Evolutionary conservation across 2,113 vertebrate species (phyloP), one percentile per base, ranked within the genome.

Genomic region (Abramis brama): DNA sequence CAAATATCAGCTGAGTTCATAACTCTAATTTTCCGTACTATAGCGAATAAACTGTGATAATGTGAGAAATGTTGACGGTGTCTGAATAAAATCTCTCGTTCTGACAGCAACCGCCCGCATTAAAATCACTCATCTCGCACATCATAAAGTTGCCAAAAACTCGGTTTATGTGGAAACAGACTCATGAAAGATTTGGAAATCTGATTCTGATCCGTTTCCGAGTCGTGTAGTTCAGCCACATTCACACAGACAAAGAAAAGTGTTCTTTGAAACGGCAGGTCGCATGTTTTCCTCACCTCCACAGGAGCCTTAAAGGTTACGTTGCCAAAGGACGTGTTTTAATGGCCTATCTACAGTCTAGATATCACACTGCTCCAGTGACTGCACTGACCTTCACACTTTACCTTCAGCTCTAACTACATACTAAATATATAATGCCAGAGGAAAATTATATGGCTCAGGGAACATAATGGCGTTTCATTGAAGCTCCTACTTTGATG

Each of bases 251-350:
- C 86, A 78, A 5, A 57, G 25, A 19, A 90, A 92, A 92, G 90
- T 80, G 86, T 88, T 90, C 87, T 91, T 52, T 87, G 50, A 60
- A 87, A 85, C 92, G 89, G 87, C 89, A 83, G 91, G 93, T 92
- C 91, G 90, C 86, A 85, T 91, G 86, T 71, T 82, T 87, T 88
- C 92, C 91, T 93, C 92, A 91, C 91, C 93, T 91, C 87, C 15
- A 86, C 86, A 76, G 86, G 79, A 87, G 57, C 79, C 55, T 84
- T 88, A 70, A 79, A 86, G 90, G 84, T 90, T 87, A 90, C 90
- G 88, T 70, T 59, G 91, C 82, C 89, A 84, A 87, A 87, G 85
- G 85, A 87, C n/a, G 62, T 80, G 74, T 80, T 66, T 85, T 87
- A 90, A 91, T 79, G 81, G 91, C 83, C 83, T 62, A 66, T 74